phyloP scores from a whole-genome alignment of 2,888 invertebrate genomes.

The Sesia bembeciformis region DNA sequence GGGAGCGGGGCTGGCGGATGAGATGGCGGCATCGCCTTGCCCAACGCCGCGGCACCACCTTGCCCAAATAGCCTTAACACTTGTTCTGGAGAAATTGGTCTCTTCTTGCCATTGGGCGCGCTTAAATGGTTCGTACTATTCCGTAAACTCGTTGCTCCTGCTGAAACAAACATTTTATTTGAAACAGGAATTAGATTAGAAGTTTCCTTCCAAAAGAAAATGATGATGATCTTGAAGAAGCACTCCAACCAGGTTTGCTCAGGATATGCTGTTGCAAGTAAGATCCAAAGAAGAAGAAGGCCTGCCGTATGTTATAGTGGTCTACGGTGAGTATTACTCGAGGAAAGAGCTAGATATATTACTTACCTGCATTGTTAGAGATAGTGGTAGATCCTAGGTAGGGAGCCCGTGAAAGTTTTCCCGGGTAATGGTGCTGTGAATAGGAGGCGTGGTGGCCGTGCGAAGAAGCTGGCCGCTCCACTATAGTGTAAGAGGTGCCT shows the following conservation, averaged over 20 bases:
- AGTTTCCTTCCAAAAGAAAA: too few relatives aligned
- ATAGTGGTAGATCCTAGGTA: slow-evolving; percentile 81
- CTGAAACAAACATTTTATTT: slow-evolving; percentile 6
- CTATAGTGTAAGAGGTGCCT: slow-evolving; percentile 91
- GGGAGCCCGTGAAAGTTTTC: slow-evolving; percentile 73
- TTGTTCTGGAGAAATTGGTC: slow-evolving; percentile 90
- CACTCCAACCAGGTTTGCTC: too few relatives aligned
- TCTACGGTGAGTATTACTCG: too few relatives aligned
- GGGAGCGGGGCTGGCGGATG: slow-evolving; percentile 66
- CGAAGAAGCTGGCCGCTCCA: slow-evolving; percentile 84
- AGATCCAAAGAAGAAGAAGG: too few relatives aligned
- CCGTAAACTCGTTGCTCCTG: slow-evolving; percentile 54
- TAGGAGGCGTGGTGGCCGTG: slow-evolving; percentile 77
- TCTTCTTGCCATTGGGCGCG: slow-evolving; percentile 79
- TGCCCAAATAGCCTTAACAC: slow-evolving; percentile 79
- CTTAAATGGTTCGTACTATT: slow-evolving; percentile 71
- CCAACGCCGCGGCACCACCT: slow-evolving; percentile 62
- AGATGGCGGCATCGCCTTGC: slow-evolving; percentile 63
- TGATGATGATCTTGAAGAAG: too few relatives aligned
- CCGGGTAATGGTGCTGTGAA: slow-evolving; percentile 76
- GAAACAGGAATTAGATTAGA: too few relatives aligned
- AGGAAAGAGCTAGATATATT: too few relatives aligned
- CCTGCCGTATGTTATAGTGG: too few relatives aligned
- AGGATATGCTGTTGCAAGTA: too few relatives aligned
- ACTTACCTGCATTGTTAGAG: slow-evolving; percentile 55